phyloP scores from a whole-genome alignment of 1,140 invertebrate species.

The Drosophila orosa region DNA sequence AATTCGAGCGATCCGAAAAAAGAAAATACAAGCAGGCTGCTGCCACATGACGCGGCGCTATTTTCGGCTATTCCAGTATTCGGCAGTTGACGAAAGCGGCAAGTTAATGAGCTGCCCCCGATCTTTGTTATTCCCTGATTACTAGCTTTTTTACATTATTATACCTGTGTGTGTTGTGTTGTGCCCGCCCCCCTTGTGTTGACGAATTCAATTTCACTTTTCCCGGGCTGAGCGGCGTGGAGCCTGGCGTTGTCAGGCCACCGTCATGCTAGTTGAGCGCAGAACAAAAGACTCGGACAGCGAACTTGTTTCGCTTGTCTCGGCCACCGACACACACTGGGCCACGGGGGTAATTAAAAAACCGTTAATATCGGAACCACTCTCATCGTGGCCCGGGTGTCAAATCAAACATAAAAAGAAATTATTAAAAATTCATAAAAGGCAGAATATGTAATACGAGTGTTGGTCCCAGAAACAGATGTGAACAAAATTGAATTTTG shows the following conservation, averaged over 20 bases:
- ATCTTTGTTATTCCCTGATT: constrained; percentile 73
- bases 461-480: constrained; percentile 20
- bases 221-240: constrained; percentile 36
- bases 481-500: constrained; percentile 46
- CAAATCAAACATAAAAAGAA: constrained; percentile 81
- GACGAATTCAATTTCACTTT: constrained; percentile 76
- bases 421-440: constrained; percentile 81
- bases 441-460: constrained; percentile 23
- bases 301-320: constrained; percentile 60
- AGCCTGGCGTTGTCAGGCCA: constrained; percentile 55
- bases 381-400: constrained; percentile 63
- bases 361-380: constrained; percentile 76
- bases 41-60: constrained; percentile 71
- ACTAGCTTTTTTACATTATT: constrained; percentile 64
- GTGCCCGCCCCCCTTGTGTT: constrained; percentile 16
- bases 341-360: constrained; percentile 68
- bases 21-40: constrained; percentile 19
- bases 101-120: constrained; percentile 77
- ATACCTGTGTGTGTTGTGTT: constrained; percentile 42
- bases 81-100: constrained; percentile 77
- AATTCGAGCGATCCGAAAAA: constrained; percentile 31
- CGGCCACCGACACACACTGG: constrained; percentile 44
- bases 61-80: constrained; percentile 56
- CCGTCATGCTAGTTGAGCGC: constrained; percentile 61
- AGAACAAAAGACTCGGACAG: constrained; percentile 71